phyloP scores from a whole-genome alignment of 2,797 vertebrate genomes.

The Chelon auratus region DNA sequence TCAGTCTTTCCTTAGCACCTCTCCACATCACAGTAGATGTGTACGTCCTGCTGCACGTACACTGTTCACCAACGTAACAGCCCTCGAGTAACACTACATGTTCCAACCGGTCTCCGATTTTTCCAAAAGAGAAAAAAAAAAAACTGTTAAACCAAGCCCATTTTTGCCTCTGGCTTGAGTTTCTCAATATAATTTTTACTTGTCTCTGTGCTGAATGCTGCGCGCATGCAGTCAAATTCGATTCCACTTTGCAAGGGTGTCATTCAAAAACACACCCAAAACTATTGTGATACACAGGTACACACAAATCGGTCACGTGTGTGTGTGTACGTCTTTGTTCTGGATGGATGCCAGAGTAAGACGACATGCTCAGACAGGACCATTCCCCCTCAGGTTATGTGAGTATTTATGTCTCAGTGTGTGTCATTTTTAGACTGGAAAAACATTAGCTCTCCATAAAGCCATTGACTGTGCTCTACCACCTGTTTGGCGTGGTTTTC shows the following conservation, averaged over 20 bases:
- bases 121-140: neutral
- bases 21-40: conserved; percentile 43
- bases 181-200: conserved; percentile 9
- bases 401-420: conserved; percentile 48
- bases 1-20: conserved; percentile 62
- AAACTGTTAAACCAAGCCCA: conserved; percentile 33
- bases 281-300: conserved; percentile 12
- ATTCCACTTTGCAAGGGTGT: conserved; percentile 32
- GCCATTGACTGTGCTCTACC: conserved; percentile 18
- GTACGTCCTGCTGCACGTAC: conserved; percentile 15
- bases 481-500: too few relatives aligned
- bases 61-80: neutral
- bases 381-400: conserved; percentile 35
- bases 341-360: conserved; percentile 49
- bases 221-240: conserved; percentile 14
- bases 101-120: conserved; percentile 23
- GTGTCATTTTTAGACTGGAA: conserved; percentile 60
- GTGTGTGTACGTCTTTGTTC: conserved; percentile 15
- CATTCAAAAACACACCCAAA: conserved; percentile 39
- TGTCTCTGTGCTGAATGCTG: conserved; percentile 2
- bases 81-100: conserved; percentile 22
- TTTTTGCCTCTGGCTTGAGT: neutral
- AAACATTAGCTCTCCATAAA: conserved; percentile 64
- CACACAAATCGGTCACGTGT: conserved; percentile 26
- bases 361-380: conserved; percentile 70